These are phyloP conservation scores for Enteromius paludinosus DNA, from an alignment of 2,797 vertebrate species.

Conservation along the genomic window DNA sequence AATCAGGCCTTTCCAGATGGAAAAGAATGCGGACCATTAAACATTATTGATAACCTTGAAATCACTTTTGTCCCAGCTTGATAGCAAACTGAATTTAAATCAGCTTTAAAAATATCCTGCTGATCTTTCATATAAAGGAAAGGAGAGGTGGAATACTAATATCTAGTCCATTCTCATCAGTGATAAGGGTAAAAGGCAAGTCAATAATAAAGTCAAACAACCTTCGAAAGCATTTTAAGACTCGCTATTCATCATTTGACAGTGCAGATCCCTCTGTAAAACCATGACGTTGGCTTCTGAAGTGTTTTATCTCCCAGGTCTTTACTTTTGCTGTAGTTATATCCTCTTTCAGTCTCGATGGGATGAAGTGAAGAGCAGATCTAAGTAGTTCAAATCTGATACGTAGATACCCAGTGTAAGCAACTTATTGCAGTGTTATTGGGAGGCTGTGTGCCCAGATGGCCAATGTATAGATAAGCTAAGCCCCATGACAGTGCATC, in stretches of 20 bases:
- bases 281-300: not conserved
- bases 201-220: constrained; percentile 42
- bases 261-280: constrained; percentile 23
- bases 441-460: constrained; percentile 12
- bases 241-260: constrained; percentile 46
- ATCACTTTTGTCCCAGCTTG: constrained; percentile 46
- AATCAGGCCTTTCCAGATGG: constrained; percentile 48
- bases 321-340: constrained; percentile 20
- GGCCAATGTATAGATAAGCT: constrained; percentile 38
- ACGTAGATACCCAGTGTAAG: not conserved
- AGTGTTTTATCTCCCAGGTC: not conserved
- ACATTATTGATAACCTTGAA: constrained; percentile 59
- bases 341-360: not conserved
- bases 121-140: constrained; percentile 40
- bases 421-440: constrained; percentile 9
- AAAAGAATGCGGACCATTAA: constrained; percentile 46
- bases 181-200: constrained; percentile 32
- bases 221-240: constrained; percentile 48
- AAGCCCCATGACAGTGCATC: constrained; percentile 16
- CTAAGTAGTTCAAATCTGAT: constrained; percentile 36
- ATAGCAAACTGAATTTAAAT: constrained; percentile 59
- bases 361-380: constrained; percentile 26
- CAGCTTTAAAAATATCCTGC: constrained; percentile 50
- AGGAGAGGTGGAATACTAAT: constrained; percentile 50
- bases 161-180: constrained; percentile 35